Evolutionary conservation across 2,888 invertebrate species (phyloP), one percentile per base, ranked within the genome.

Genomic region (Chrysodeixis includens): DNA sequence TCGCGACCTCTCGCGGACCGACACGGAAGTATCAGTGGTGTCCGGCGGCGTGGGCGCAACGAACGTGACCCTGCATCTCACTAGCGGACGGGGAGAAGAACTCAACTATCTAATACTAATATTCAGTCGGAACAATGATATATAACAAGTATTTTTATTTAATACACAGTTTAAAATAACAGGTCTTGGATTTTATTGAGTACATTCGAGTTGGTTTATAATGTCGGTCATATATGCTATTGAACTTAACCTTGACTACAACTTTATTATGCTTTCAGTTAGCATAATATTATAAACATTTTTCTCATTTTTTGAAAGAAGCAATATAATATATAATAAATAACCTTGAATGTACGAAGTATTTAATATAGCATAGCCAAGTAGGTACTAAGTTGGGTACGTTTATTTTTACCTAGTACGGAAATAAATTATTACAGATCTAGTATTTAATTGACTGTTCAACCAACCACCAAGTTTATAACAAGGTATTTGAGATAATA

Each of bases 21-120:
- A 90, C 57, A 89, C 89, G 0, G 89, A 89, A 66, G 92, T 91
- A 65, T 89, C 90, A 6, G 84, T 95, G 76, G 88, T 84, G 1
- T 78, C 82, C 7, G 95, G 95, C 0, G 95, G 95, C n/a, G 82
- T 94, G 1, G 94, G 92, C 46, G 83, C 86, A 32, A 86, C 84
- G 5, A 86, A 90, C 70, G 93, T 94, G 64, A 88, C 90, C 1
- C 82, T 95, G 44, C 91, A 92, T 72, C 84, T 95, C 35, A 82
- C 86, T 74, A 93, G 92, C 70, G 92, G 88, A 52, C 81, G 92
- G 14, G 93, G 93, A 2, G 81, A 88, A 53, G 88, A 88, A 56
- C 86, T 94, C 54, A 94, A 94, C 80, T 95, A 93, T 77, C 87
- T 93, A 9, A 88, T 94, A 76, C 83, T 94, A 18, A 91, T 94